Evolutionary conservation across 1,140 invertebrate species (phyloP), one percentile per base, ranked within the genome.

Genomic region (Palaemon carinicauda): DNA sequence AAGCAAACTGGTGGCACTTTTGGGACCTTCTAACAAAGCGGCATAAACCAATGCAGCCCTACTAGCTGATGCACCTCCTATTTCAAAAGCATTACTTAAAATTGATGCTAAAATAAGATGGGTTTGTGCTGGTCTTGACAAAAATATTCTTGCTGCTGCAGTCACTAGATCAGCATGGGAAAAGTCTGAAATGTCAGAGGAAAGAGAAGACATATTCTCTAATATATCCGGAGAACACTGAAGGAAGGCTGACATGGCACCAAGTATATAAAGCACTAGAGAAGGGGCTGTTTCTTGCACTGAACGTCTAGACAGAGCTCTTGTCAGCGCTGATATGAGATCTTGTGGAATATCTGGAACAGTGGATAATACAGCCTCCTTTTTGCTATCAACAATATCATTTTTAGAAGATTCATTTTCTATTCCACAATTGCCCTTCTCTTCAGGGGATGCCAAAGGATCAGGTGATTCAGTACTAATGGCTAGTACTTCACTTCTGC

Each of bases 211-310:
- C 65, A 86, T 80, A n/a, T 60, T 52, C 17, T 86, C 74, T 12
- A 86, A 65, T 21, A 86, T 79, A 54, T 86, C 83, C 50, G 77
- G 77, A 21, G 83, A 54, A 80, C 77, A 24, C n/a, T 79, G 24
- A 15, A 86, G 56, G 31, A 80, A 54, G 51, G 60, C 21, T 33
- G 83, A 77, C 41, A 86, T 31, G 17, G 65, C 71, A 15, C 83
- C 77, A 19, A 86, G 54, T 24, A 80, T 78, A 74, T 74, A 69
- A 24, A 86, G 83, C 0, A 86, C 83, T n/a, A 86, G 50, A 10
- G 77, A 71, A 54, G 77, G 83, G 12, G 83, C 83, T 73, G 77
- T 41, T 50, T 86, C 83, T 54, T 86, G 83, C 9, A 86, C 83
- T 54, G 74, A 27, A n/a, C 33, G 51, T n/a, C 50, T 71, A 17